These are phyloP conservation scores for Clivina fossor DNA, from an alignment of 2,888 invertebrate genomes.

Conservation along the genomic window DNA sequence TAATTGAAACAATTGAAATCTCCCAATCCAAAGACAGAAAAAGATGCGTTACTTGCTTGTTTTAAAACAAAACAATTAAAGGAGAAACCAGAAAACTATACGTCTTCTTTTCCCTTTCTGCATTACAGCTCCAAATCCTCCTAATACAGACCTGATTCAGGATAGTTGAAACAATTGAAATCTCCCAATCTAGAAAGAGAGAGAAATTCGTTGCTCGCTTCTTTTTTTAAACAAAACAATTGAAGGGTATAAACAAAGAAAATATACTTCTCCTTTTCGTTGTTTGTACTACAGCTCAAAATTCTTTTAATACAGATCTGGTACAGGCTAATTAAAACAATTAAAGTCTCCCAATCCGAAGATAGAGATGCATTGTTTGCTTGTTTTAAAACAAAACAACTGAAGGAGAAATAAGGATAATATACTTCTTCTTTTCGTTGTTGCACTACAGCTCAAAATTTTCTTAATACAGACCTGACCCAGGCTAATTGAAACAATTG, in stretches of 20 bases:
- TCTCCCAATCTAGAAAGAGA: too few relatives aligned
- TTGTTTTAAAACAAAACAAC: too few relatives aligned
- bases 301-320: slow-evolving; percentile 25
- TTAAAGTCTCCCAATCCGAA: too few relatives aligned
- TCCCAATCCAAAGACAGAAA: too few relatives aligned
- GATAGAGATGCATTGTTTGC: too few relatives aligned
- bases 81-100: too few relatives aligned
- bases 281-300: slow-evolving; percentile 5
- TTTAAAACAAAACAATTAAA: too few relatives aligned
- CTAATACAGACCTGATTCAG: slow-evolving; percentile 22
- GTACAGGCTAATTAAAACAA: slow-evolving; percentile 30
- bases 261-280: slow-evolving; percentile 32
- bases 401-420: too few relatives aligned
- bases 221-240: too few relatives aligned
- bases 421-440: slow-evolving; percentile 32
- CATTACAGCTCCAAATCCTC: slow-evolving; percentile 11
- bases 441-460: slow-evolving; percentile 10
- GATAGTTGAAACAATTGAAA: slow-evolving; percentile 33
- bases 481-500: slow-evolving; percentile 32
- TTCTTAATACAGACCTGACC: slow-evolving; percentile 21
- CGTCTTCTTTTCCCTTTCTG: slow-evolving; percentile 33
- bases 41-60: too few relatives aligned
- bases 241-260: too few relatives aligned
- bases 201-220: too few relatives aligned
- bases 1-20: slow-evolving; percentile 34